Conservation (phyloP, 2,888 invertebrate genomes). For the Archips crataeganus region DNA sequence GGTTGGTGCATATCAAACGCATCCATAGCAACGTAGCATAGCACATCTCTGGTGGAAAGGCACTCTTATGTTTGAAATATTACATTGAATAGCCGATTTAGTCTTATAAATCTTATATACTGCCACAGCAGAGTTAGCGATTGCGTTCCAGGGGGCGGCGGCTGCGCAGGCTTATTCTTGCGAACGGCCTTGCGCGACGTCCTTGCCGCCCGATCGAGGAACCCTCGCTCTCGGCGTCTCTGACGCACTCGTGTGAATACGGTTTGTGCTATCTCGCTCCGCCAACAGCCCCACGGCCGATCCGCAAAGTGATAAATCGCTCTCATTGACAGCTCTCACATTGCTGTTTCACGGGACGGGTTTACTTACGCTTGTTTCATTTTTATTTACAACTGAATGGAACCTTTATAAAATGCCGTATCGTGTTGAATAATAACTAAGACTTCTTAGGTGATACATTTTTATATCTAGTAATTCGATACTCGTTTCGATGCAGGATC, state of each 20-base stretch:
- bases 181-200: constrained; percentile 76
- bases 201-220: constrained; percentile 72
- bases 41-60: too few species aligned
- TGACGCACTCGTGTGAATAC: constrained; percentile 53
- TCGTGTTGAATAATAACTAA: constrained; percentile 71
- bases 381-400: constrained; percentile 75
- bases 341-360: constrained; percentile 66
- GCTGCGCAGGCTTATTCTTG: constrained; percentile 62
- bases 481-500: constrained; percentile 48
- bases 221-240: constrained; percentile 58
- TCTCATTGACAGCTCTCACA: constrained; percentile 69
- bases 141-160: constrained; percentile 47
- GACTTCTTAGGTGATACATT: constrained; percentile 59
- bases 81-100: constrained; percentile 4
- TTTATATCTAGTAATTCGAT: constrained; percentile 53
- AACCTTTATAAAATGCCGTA: constrained; percentile 62
- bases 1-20: too few species aligned
- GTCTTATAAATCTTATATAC: not conserved
- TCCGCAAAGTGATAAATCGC: constrained; percentile 75
- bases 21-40: too few species aligned
- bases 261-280: constrained; percentile 55
- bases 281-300: constrained; percentile 63
- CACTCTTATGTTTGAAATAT: too few species aligned
- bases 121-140: constrained; percentile 16
- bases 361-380: constrained; percentile 63